Percentiles rank a stretch among this genome's conserved stretches.
These are phyloP conservation scores for Biston stratarius DNA, from an alignment of 2,888 invertebrate species.

Conservation along the genomic window DNA sequence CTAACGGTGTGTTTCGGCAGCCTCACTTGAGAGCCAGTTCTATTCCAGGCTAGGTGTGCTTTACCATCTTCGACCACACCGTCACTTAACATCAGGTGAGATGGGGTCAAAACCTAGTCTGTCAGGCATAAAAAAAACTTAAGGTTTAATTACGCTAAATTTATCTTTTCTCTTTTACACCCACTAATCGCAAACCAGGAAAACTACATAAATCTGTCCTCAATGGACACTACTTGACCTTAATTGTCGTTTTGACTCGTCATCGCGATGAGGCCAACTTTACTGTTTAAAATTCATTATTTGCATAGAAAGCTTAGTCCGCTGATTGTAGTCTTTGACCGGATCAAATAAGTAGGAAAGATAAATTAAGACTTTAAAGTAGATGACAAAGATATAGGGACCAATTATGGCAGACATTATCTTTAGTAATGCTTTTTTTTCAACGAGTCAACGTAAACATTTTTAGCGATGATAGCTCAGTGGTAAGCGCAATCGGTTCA, in stretches of 20 bases:
- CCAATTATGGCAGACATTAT: background rate
- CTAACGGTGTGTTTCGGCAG: too few relatives aligned
- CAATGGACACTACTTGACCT: constrained; percentile 21
- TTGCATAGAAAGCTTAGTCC: constrained; percentile 49
- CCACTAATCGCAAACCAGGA: constrained; percentile 10
- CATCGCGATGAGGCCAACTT: constrained; percentile 41
- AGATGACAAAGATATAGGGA: constrained; percentile 3
- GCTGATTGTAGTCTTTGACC: constrained; percentile 31
- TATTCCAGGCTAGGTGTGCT: too few relatives aligned
- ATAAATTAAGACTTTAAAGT: constrained; percentile 5
- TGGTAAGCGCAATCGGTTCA: too few relatives aligned
- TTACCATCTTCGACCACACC: too few relatives aligned
- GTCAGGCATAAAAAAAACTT: background rate
- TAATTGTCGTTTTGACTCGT: constrained; percentile 42
- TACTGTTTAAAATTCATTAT: constrained; percentile 44
- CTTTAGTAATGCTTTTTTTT: background rate
- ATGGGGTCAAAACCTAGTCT: too few relatives aligned
- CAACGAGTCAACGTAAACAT: background rate
- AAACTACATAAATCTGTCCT: constrained; percentile 27
- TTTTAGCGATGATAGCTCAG: too few relatives aligned
- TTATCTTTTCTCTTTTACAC: constrained; percentile 1
- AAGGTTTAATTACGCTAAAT: background rate
- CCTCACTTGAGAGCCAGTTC: too few relatives aligned
- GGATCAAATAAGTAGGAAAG: constrained; percentile 17
- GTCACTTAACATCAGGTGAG: too few relatives aligned